These are phyloP conservation scores for Melinopterus prodromus DNA, from an alignment of 2,888 invertebrate species.

Conservation along the genomic window DNA sequence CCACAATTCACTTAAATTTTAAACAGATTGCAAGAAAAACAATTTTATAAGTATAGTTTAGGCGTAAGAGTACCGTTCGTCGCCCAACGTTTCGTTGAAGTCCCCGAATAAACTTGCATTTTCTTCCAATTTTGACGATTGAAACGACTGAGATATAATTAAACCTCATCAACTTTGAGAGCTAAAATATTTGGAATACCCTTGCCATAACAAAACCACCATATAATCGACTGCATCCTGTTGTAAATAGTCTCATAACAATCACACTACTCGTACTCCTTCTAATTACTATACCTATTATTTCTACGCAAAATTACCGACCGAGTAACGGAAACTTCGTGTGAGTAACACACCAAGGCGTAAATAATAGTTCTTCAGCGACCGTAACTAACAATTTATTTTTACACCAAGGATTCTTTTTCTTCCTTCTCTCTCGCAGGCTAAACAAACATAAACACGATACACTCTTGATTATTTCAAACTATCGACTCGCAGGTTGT, in stretches of 20 bases:
- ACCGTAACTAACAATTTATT: background rate
- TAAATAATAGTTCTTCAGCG: background rate
- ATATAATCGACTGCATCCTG: background rate
- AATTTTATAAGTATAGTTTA: no score
- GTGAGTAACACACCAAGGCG: background rate
- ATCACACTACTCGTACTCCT: background rate
- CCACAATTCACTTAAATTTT: no score
- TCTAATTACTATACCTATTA: background rate
- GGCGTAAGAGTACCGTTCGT: no score
- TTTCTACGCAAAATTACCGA: background rate
- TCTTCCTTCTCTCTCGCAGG: background rate
- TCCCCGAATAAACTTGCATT: no score
- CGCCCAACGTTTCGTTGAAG: no score
- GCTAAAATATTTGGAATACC: no score
- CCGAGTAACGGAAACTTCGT: background rate
- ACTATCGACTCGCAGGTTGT: background rate
- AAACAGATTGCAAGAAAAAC: no score
- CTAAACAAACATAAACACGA: background rate
- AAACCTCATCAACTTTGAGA: no score
- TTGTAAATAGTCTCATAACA: background rate
- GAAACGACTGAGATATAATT: no score
- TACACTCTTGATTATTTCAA: background rate
- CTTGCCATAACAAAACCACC: no score
- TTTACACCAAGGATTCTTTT: background rate
- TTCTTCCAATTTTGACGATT: no score